Percentiles rank a stretch among this genome's conserved stretches.
These are phyloP conservation scores for Sarcophaga peregrina DNA, from an alignment of 1,140 invertebrate genomes.

Conservation along the genomic window DNA sequence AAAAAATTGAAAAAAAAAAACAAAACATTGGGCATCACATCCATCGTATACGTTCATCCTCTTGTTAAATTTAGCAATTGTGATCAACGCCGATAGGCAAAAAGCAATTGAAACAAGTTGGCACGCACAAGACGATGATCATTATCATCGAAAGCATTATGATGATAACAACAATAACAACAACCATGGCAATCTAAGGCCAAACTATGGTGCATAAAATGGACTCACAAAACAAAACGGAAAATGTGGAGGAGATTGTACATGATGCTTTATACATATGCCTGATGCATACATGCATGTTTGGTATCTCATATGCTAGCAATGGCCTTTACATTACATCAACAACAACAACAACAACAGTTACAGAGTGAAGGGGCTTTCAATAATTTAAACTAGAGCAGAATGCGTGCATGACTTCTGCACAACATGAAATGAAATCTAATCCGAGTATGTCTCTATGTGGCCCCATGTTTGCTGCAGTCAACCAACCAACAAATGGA, in stretches of 20 bases:
- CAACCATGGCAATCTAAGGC: neutral
- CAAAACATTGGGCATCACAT: neutral
- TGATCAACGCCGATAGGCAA: constrained; percentile 36
- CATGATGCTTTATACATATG: neutral
- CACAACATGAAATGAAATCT: constrained; percentile 27
- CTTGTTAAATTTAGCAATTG: constrained; percentile 43
- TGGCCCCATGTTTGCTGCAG: neutral
- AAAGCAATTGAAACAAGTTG: constrained; percentile 29
- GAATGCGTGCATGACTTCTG: constrained; percentile 23
- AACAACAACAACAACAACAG: neutral
- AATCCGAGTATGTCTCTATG: neutral
- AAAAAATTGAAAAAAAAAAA: neutral
- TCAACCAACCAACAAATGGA: neutral
- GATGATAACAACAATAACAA: neutral
- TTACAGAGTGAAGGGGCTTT: neutral
- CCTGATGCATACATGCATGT: neutral
- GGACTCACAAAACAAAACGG: too few species aligned
- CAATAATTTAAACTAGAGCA: constrained; percentile 21
- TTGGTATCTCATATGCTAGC: neutral
- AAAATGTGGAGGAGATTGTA: constrained; percentile 12
- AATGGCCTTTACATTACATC: neutral
- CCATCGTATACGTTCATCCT: constrained; percentile 26
- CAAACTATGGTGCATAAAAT: too few species aligned
- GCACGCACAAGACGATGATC: constrained; percentile 18
- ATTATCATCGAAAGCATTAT: neutral